Evolutionary conservation across 2,113 vertebrate genomes (phyloP), one percentile per base, ranked within the genome.

Genomic region (Miniopterus natalensis): DNA sequence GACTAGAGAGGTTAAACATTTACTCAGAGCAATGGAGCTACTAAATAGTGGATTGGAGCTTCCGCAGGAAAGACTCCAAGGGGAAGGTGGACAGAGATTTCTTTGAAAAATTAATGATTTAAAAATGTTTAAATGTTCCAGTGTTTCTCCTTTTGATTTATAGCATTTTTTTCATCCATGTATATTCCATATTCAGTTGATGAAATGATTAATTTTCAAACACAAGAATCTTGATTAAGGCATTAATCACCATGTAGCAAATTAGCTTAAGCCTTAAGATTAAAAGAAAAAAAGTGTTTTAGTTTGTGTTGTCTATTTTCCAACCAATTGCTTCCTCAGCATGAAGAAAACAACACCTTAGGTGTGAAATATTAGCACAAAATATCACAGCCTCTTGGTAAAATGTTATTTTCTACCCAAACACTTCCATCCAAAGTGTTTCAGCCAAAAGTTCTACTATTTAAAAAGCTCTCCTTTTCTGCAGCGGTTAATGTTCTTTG

Each of bases 191-290:
- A 97, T 91, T 88, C 8, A 84, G n/a, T 31, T 94, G 95, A 97
- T 95, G 21, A 96, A 97, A 93, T 97, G 88, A 98, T 98, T 98
- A 97, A 97, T 98, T 97, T 65, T 96, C 88, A 97, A 97, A 94
- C 31, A 8, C 66, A 45, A 88, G 88, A 96, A 96, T 97, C 36
- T 79, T 98, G 66, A 95, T 97, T 97, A 97, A 95, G 93, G 36
- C 36, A 78, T 97, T 97, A 98, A 98, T 98, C 4, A 97, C 84
- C 95, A 84, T 94, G 88, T 55, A 75, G 55, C 96, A 98, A 98
- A 98, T 97, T 97, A 98, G 15, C 40, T 96, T 94, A 95, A 95
- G 88, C 23, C 61, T 97, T 98, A 93, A 96, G 74, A 95, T 96
- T n/a, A 53, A 75, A 85, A 94, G 86, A 49, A 77, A 68, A 97